Evolutionary conservation across 2,888 invertebrate genomes (phyloP), one percentile per base, ranked within the genome.

Genomic region (Pandemis cinnamomeana): DNA sequence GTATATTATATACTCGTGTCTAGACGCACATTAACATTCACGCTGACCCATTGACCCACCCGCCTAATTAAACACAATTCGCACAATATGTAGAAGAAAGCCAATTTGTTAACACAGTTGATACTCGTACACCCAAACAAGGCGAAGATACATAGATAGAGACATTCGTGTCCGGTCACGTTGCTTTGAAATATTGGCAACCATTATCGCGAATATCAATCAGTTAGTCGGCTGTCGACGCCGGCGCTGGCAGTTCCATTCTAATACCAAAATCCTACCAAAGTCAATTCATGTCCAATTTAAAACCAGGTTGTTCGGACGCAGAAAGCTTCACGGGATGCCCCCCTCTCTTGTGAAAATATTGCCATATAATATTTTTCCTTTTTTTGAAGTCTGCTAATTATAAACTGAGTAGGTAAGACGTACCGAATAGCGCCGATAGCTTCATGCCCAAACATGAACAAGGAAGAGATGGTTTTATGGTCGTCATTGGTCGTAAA

Each of bases 131-230:
- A 11, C 58, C 63, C 66, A 36, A 66, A 69, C 44, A 42, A 69
- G 64, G 66, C 66, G 42, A 61, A 36, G 53, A 27, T 62, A 62
- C 67, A 71, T 76, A 77, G 78, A 78, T 77, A 68, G 71, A 77
- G 67, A 76, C 75, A 78, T 75, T 71, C 77, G 77, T 77, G 77
- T 86, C 88, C 86, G 86, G 87, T 88, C 89, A 89, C 88, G 89
- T 86, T 73, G 46, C 69, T 60, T 58, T 81, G 78, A 85, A 89
- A 86, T 87, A 89, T 89, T 83, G 85, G 82, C 84, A 80, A 79
- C 78, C 78, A 82, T 84, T 86, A 87, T 87, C 84, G 85, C 81
- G 84, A 87, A 84, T 89, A 84, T 85, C 86, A 88, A 86, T 84
- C 82, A 80, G 78, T 81, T 51, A 80, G 82, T 77, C 79, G 77